phyloP scores from a whole-genome alignment of 2,113 vertebrate species.

The Channa maculata region DNA sequence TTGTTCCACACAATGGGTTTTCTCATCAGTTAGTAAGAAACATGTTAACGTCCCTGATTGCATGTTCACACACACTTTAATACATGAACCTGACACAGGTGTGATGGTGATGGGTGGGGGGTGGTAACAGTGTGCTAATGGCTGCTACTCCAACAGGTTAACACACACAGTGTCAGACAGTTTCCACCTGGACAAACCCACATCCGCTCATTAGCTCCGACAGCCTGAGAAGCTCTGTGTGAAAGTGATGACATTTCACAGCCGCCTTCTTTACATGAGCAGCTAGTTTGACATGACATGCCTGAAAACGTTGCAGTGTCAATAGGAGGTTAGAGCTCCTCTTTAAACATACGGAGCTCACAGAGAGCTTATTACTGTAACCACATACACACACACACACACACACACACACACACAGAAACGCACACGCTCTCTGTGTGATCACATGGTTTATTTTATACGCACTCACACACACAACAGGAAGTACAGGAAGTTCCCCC shows the following conservation, averaged over 20 bases:
- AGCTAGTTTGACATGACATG: slow-evolving; percentile 55
- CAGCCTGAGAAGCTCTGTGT: slow-evolving; percentile 28
- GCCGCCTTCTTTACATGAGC: slow-evolving; percentile 49
- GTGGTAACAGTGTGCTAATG: slow-evolving; percentile 12
- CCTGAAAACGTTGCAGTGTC: slow-evolving; percentile 38
- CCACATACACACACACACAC: neutral
- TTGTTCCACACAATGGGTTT: too few species aligned
- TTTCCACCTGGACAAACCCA: slow-evolving; percentile 40
- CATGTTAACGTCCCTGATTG: neutral
- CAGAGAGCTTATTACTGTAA: neutral
- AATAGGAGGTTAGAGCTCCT: slow-evolving; percentile 15
- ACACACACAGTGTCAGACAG: neutral
- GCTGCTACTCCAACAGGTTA: slow-evolving; percentile 21
- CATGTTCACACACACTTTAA: neutral
- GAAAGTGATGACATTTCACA: slow-evolving; percentile 61
- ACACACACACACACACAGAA: neutral
- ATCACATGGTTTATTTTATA: too few species aligned
- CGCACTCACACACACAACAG: too few species aligned
- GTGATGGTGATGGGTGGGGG: neutral
- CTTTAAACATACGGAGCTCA: slow-evolving; percentile 32
- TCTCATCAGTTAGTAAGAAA: too few species aligned
- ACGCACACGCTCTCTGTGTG: neutral
- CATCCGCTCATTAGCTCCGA: slow-evolving; percentile 39
- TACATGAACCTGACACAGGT: neutral
- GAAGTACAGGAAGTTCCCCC: too few species aligned